Evolutionary conservation across 23 tunicate species (phyloP).

Genomic region (Botrylloides violaceus): DNA sequence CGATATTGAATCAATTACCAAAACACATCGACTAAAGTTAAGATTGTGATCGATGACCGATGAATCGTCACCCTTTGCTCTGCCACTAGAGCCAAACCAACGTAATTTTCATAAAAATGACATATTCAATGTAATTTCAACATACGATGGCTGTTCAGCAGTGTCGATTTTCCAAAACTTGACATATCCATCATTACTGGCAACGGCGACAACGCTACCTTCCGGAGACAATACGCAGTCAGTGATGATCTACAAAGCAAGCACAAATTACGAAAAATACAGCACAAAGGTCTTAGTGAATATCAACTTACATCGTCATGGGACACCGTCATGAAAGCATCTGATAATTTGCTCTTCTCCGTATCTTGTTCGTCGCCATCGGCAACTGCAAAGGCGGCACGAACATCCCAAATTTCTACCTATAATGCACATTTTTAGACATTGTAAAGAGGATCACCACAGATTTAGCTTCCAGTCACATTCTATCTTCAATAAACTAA

Average conservation of each 20-base stretch:
- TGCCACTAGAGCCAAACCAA: background rate
- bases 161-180: constrained; percentile 83
- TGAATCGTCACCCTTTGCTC: background rate
- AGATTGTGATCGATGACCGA: background rate
- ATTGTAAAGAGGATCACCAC: too few relatives aligned
- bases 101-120: background rate
- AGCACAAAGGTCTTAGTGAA: too few relatives aligned
- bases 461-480: too few relatives aligned
- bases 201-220: constrained; percentile 66
- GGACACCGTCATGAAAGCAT: constrained; percentile 23
- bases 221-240: constrained; percentile 90
- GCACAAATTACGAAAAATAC: too few relatives aligned
- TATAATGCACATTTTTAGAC: constrained; percentile 2
- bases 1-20: background rate
- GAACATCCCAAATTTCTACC: constrained; percentile 89
- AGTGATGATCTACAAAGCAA: constrained; percentile 43
- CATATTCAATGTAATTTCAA: too few relatives aligned
- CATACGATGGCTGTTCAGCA: too few relatives aligned
- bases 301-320: constrained; percentile 39
- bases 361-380: constrained; percentile 11
- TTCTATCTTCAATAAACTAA: too few relatives aligned
- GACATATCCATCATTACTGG: constrained; percentile 70
- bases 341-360: background rate
- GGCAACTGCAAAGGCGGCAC: constrained; percentile 27
- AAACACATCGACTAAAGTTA: background rate